Evolutionary conservation across 1,140 invertebrate genomes (phyloP), one percentile per base, ranked within the genome.

Genomic region (Acromyrmex echinatior): DNA sequence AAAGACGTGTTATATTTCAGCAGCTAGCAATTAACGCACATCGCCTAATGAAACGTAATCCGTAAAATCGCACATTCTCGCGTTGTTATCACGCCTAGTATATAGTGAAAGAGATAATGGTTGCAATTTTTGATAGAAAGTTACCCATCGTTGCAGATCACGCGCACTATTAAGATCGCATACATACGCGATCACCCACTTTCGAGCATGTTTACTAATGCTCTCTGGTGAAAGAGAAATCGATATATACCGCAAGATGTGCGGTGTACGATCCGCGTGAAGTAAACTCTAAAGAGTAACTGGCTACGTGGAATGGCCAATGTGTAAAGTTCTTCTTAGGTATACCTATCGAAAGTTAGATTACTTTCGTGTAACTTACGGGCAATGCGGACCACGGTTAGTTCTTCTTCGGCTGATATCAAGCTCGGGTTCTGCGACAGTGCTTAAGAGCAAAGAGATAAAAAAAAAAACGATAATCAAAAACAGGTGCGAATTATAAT

Each of bases 271-370:
- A 85, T 53, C 73, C 65, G 21, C 81, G 51, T 21, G 70, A 84
- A 49, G 65, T 73, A 85, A 78, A 60, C 81, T 74, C 65, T 35
- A 49, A 76, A 65, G 84, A 62, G 53, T 53, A 51, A 58, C 65
- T 73, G 63, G 71, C 63, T 86, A 86, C 45, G 81, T 56, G 63
- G 70, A 77, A 86, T 89, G 88, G 73, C 31, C 87, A 74, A 82
- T 85, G 73, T 66, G 88, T 63, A 35, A 89, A 82, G 70, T 89
- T 78, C 51, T 12, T n/a, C 53, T 62, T 76, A 71, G 65, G 60
- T 80, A 45, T 87, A 80, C 25, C 86, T 63, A 85, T 90, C 85
- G 87, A 88, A 91, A 92, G 78, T 92, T 91, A 84, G 84, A 91
- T 92, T 91, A 88, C 87, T 89, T 89, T 82, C 79, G 87, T 63